Evolutionary conservation across 2,888 invertebrate species (phyloP), one percentile per base, ranked within the genome.

Genomic region (Lasioglossum lativentre): DNA sequence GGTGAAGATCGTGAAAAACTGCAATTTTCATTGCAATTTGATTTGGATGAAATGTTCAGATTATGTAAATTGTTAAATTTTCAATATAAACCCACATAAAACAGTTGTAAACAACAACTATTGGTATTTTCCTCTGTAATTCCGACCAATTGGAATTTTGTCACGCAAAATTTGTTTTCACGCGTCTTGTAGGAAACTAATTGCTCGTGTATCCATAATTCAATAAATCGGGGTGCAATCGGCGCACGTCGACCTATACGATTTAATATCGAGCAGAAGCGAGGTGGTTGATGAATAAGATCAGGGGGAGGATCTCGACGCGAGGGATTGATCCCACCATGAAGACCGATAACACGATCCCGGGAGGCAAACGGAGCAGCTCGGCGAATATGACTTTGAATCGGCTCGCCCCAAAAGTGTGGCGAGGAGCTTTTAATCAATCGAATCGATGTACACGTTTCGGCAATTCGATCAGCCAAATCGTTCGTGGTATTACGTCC

Each of bases 401-500:
- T 92, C 88, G 89, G 52, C 74, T 83, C 81, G 52, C 86, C 82
- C 87, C 84, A 52, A 84, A 86, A 81, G 88, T 86, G 83, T 80
- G 83, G 82, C 86, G 82, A 83, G 83, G 82, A 83, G 83, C 92
- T 92, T 93, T 93, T 92, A 93, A 93, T 93, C 93, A 93, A 92
- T 93, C 88, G 89, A 85, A 91, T 91, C 91, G 91, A 93, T 92
- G 86, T 59, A 86, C 80, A 71, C 78, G 77, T 80, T 75, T 86
- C 84, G 82, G 86, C 89, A 88, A 93, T 93, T 90, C 88, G 92
- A 93, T 93, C 93, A 92, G 92, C 85, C 89, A 93, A 93, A 93
- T 93, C 92, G 92, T 87, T 93, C 91, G 92, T 91, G 86, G 92
- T 88, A 93, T 93, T 93, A 90, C 91, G 88, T 83, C 88, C 88